Percentiles rank a stretch among this genome's conserved stretches.
Conservation (phyloP, 2,888 invertebrate genomes). For the Flexamia atlantica region DNA sequence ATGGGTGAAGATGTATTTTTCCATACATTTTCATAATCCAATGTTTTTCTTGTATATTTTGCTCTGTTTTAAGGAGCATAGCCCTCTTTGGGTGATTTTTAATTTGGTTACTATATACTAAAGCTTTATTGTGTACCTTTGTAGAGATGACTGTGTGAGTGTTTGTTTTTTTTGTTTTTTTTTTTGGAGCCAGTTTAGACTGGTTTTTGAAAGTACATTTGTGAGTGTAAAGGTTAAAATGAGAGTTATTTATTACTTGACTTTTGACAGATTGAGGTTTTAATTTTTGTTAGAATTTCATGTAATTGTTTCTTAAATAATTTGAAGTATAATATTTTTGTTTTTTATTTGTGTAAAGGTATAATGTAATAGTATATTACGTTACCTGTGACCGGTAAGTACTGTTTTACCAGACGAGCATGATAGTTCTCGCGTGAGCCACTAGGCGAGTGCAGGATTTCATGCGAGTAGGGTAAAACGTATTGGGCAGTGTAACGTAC, state of each 20-base stretch:
- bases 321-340: too few species aligned
- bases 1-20: conserved; percentile 25
- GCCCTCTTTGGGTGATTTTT: not conserved
- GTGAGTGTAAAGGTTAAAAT: not conserved
- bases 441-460: too few species aligned
- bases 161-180: not conserved
- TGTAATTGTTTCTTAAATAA: not conserved
- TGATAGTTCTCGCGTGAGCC: too few species aligned
- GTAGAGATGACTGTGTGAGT: conserved; percentile 45
- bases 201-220: not conserved
- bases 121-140: conserved; percentile 20
- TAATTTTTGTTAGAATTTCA: conserved; percentile 17
- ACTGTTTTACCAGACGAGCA: too few species aligned
- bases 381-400: too few species aligned
- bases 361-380: too few species aligned
- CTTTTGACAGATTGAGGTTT: conserved; percentile 29
- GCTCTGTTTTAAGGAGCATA: conserved; percentile 31
- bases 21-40: conserved; percentile 39
- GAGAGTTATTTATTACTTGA: not conserved
- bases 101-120: not conserved
- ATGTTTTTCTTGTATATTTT: conserved; percentile 18
- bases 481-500: too few species aligned
- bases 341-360: too few species aligned
- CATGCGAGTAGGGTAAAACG: too few species aligned
- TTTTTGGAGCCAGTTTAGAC: not conserved